Evolutionary conservation across 2,888 invertebrate genomes (phyloP).

Genomic region (Sarcophaga variegata): DNA sequence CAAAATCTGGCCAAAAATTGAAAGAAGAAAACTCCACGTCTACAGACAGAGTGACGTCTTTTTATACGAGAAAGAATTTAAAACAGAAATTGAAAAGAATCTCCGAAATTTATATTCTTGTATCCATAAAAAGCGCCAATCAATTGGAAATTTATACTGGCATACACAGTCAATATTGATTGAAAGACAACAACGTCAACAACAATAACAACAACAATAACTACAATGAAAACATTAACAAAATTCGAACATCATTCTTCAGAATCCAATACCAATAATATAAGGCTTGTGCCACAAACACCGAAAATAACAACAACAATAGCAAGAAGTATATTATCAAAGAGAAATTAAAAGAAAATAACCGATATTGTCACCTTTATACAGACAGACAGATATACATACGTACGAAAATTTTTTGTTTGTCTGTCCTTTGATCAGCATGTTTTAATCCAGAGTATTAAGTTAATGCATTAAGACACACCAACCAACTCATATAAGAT

Average conservation of each 20-base stretch:
- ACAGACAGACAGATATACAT: not conserved
- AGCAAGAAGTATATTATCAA: not conserved
- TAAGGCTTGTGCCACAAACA: slow-evolving; percentile 66
- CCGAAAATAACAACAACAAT: slow-evolving; percentile 12
- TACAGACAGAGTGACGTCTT: slow-evolving; percentile 67
- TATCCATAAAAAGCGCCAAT: slow-evolving; percentile 62
- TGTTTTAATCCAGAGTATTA: slow-evolving; percentile 57
- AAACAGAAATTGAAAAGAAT: slow-evolving; percentile 40
- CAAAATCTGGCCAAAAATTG: slow-evolving; percentile 26
- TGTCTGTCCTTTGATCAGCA: slow-evolving; percentile 48
- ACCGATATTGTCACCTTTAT: slow-evolving; percentile 63
- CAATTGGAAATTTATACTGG: slow-evolving; percentile 62
- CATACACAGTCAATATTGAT: slow-evolving; percentile 37
- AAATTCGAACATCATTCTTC: slow-evolving; percentile 7
- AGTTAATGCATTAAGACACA: slow-evolving; percentile 68
- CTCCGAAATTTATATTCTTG: slow-evolving; percentile 1
- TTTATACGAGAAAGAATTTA: slow-evolving; percentile 8
- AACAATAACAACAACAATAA: slow-evolving; percentile 12
- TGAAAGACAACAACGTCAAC: slow-evolving; percentile 36
- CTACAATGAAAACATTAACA: not conserved
- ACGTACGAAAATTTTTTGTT: not conserved
- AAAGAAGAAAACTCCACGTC: not conserved
- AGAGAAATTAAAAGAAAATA: slow-evolving; percentile 8
- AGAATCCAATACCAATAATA: not conserved
- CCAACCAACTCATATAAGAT: slow-evolving; percentile 64